Base-by-base conservation (phyloP, 2,113 vertebrate species). In the Rhabdomys dilectus region DNA sequence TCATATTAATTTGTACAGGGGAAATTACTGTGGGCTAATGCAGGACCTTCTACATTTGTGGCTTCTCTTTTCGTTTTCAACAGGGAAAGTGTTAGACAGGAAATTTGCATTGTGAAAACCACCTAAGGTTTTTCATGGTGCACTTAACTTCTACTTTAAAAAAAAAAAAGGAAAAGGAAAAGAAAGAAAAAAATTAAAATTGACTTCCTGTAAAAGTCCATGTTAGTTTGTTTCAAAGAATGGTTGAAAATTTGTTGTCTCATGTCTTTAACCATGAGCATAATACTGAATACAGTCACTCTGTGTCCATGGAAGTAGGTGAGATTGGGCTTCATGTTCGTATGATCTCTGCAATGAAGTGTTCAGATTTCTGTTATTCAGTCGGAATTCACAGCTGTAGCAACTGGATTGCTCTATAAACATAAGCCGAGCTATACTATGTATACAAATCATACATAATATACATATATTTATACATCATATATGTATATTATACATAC, bases 31-130 rank as follows among this genome's bases (percentile, higher is more conserved):
- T 15, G 58, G 39, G n/a, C 72, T 90, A 93, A 97, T 91, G 45
- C 64, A 95, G 36, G 66, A n/a, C 53, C n/a, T 64, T 95, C 92
- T 93, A n/a, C 72, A 58, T 89, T 76, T 97, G 91, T 89, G 66
- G 81, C 36, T 95, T 97, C 39, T 88, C 78, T 96, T 60, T 94
- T 56, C 31, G 42, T 92, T 96, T 93, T 93, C 48, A 96, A 56
- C 29, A 94, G 60, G 60, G 45, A 95, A 91, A 91, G 16, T 82
- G 7, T 70, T 51, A 31, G 34, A 42, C 76, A 97, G 92, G 68
- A 97, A 93, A 96, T 96, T 94, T 94, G 60, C 48, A 82, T 95
- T 84, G 76, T 58, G 13, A 88, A 96, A 93, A 92, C 58, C 64
- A 91, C 34, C 73, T 73, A 80, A 96, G 94, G 73, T 36, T 96